Evolutionary conservation across 2,888 invertebrate genomes (phyloP).

Genomic region (Volucella inflata): DNA sequence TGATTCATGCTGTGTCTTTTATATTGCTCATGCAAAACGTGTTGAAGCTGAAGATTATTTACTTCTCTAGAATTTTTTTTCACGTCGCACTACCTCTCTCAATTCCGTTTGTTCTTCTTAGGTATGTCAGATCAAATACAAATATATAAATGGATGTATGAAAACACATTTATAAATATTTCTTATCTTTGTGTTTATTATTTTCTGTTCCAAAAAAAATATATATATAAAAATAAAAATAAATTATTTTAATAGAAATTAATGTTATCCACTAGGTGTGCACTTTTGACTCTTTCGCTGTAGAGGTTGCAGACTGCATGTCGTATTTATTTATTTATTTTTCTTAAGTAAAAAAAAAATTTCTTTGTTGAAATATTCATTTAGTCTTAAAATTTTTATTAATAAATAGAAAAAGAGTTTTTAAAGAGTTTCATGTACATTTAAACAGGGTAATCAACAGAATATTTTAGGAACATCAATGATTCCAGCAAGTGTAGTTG

Average conservation of each 20-base stretch:
- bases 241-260: conserved; percentile 35
- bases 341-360: conserved; percentile 20
- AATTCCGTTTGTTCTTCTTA: background rate
- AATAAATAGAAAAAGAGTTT: background rate
- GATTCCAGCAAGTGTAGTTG: conserved; percentile 90
- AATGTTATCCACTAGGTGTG: conserved; percentile 70
- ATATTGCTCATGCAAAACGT: too few relatives aligned
- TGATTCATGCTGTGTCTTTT: too few relatives aligned
- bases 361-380: conserved; percentile 37
- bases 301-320: conserved; percentile 75
- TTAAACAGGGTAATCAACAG: conserved; percentile 85
- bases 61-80: too few relatives aligned
- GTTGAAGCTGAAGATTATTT: too few relatives aligned
- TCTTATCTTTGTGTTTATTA: background rate
- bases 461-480: conserved; percentile 87
- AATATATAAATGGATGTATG: background rate
- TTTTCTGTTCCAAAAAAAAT: conserved; percentile 20
- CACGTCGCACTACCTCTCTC: too few relatives aligned
- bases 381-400: background rate
- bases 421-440: conserved; percentile 79
- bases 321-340: conserved; percentile 38
- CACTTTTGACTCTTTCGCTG: conserved; percentile 77
- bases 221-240: too few relatives aligned
- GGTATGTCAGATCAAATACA: background rate
- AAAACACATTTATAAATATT: conserved; percentile 22